These are phyloP conservation scores for Poeciliopsis infans DNA, from an alignment of 2,797 vertebrate genomes.

Conservation along the genomic window DNA sequence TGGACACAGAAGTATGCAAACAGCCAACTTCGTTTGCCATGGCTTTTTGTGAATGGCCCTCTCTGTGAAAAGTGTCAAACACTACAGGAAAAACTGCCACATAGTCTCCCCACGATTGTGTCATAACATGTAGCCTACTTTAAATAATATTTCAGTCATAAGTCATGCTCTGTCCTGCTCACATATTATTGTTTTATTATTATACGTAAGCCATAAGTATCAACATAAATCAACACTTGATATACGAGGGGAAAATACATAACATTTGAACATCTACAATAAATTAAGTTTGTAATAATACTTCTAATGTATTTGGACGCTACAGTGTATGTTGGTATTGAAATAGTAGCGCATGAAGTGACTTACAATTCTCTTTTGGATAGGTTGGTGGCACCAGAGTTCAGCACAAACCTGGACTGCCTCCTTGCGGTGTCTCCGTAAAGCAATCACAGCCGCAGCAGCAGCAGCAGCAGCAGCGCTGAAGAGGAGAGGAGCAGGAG, in stretches of 20 bases:
- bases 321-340: neutral
- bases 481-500: constrained; percentile 45
- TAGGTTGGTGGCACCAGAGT: constrained; percentile 83
- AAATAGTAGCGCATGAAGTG: neutral
- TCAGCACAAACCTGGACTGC: constrained; percentile 56
- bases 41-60: neutral
- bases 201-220: neutral
- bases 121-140: neutral
- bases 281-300: neutral
- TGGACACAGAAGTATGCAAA: neutral
- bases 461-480: constrained; percentile 24
- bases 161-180: neutral
- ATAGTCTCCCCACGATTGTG: neutral
- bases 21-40: neutral
- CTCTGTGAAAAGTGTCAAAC: neutral
- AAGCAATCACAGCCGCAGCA: constrained; percentile 40
- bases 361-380: constrained; percentile 66
- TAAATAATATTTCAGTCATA: neutral
- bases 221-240: neutral
- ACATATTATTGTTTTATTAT: neutral
- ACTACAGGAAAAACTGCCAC: neutral
- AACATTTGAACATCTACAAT: neutral
- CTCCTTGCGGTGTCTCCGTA: constrained; percentile 49
- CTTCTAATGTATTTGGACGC: neutral
- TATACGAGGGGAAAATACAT: neutral